Evolutionary conservation across 2,113 vertebrate genomes (phyloP), one percentile per base, ranked within the genome.

Genomic region (Neotragus pygmaeus): DNA sequence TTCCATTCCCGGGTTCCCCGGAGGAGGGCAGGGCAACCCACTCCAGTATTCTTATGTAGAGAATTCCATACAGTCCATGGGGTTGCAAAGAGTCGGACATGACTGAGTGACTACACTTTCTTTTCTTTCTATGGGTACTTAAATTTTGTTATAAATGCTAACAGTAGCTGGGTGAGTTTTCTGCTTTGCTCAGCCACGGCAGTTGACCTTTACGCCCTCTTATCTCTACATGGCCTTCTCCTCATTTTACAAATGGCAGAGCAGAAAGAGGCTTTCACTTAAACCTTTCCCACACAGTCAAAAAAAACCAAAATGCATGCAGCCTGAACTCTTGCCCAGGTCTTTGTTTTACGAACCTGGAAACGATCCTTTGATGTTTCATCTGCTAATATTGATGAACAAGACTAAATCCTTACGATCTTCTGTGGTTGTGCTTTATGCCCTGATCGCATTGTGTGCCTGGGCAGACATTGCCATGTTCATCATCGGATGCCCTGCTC

Each of bases 91-190:
- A 75, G 23, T 75, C 6, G 0, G 23, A 75, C 36, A 75, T 43
- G 70, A 43, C 23, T 43, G 70, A 73, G 21, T 43, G 70, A 75
- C 23, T 43, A 27, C 36, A 27, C 12, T 75, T 39, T 39, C n/a
- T 70, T 70, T 39, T 70, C n/a, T 70, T 70, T 70, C 19, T 45
- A 4, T 0, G 1, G 33, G 8, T 28, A 5, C 30, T 53, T 45
- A 62, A 9, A 55, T 53, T 62, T 36, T 0, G 1, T 5, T 27
- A 5, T 17, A 7, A 47, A 49, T 0, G 1, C 36, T 15, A 9
- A 87, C 78, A 9, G 36, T 15, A 28, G 0, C 19, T 23, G 23
- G 36, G 9, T 23, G 33, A 43, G 1, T 11, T 36, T 87, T 45
- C 75, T 53, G 14, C 88, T 33, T 36, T 15, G 39, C 33, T 47